Percentiles rank a stretch among this genome's conserved stretches.
Evolutionary conservation across 2,888 invertebrate genomes (phyloP).

Genomic region (Lottia scabra): DNA sequence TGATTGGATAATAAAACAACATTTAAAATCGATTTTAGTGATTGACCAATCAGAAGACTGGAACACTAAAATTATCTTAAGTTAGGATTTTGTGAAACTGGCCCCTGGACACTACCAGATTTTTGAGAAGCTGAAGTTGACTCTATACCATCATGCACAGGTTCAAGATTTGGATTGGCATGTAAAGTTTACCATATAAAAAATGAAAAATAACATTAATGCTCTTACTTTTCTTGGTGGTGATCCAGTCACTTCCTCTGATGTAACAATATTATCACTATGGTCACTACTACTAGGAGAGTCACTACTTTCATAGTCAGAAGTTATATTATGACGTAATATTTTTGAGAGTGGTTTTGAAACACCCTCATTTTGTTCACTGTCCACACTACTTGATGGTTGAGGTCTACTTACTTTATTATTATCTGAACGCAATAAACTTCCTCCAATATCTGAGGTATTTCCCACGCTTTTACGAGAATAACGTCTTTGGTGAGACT

Average conservation of each 20-base stretch:
- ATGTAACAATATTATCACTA: constrained; percentile 61
- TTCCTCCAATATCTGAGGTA: constrained; percentile 18
- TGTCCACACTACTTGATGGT: constrained; percentile 13
- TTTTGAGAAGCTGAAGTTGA: too few relatives aligned
- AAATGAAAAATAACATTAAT: too few relatives aligned
- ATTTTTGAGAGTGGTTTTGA: constrained; percentile 7
- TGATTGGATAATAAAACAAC: too few relatives aligned
- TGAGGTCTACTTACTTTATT: neutral
- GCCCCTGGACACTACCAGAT: too few relatives aligned
- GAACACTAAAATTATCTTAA: too few relatives aligned
- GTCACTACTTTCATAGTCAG: constrained; percentile 70
- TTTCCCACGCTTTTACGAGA: constrained; percentile 51
- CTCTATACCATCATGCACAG: too few relatives aligned
- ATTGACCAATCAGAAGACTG: too few relatives aligned
- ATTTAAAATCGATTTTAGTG: too few relatives aligned
- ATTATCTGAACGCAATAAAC: neutral
- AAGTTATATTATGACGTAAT: constrained; percentile 58
- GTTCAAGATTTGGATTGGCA: too few relatives aligned
- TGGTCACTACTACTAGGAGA: constrained; percentile 70
- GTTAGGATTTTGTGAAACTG: too few relatives aligned
- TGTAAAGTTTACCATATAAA: too few relatives aligned
- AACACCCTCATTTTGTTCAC: constrained; percentile 22
- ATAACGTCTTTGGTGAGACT: constrained; percentile 43
- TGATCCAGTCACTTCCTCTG: constrained; percentile 47
- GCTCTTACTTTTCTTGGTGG: constrained; percentile 47